Conservation (phyloP, 2,797 vertebrate species). For the Spondyliosoma cantharus region DNA sequence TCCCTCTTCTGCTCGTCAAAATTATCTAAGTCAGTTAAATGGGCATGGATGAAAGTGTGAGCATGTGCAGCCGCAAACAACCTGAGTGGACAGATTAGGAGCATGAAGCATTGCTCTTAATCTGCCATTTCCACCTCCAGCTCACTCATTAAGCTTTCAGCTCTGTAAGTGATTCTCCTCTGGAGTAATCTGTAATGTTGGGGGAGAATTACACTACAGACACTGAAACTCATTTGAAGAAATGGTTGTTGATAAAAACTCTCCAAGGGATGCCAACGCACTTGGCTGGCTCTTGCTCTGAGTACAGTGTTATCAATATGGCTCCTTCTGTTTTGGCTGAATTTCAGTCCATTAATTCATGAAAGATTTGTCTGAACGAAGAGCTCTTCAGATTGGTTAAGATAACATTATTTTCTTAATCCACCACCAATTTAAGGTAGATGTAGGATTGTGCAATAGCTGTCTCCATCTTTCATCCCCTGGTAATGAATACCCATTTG, state of each 20-base stretch:
- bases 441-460: slow-evolving; percentile 35
- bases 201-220: slow-evolving; percentile 37
- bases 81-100: slow-evolving; percentile 30
- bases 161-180: slow-evolving; percentile 44
- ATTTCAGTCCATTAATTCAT: slow-evolving; percentile 44
- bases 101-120: slow-evolving; percentile 38
- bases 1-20: slow-evolving; percentile 52
- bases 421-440: slow-evolving; percentile 21
- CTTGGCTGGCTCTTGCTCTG: slow-evolving; percentile 30
- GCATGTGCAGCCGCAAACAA: slow-evolving; percentile 13
- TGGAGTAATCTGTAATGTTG: slow-evolving; percentile 42
- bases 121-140: slow-evolving; percentile 39
- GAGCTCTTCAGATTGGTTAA: slow-evolving; percentile 4
- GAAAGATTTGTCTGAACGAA: slow-evolving; percentile 26
- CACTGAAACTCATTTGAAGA: slow-evolving; percentile 54
- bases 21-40: slow-evolving; percentile 49
- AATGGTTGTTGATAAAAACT: slow-evolving; percentile 56
- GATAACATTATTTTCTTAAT: slow-evolving; percentile 8
- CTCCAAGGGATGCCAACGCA: slow-evolving; percentile 37
- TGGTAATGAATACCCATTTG: slow-evolving; percentile 46
- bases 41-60: slow-evolving; percentile 28
- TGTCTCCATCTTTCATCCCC: slow-evolving; percentile 9
- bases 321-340: slow-evolving; percentile 34
- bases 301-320: slow-evolving; percentile 39
- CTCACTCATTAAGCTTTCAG: slow-evolving; percentile 44